These are phyloP conservation scores for Micoletzkya japonica DNA, from an alignment of 2,888 invertebrate genomes.

Conservation along the genomic window DNA sequence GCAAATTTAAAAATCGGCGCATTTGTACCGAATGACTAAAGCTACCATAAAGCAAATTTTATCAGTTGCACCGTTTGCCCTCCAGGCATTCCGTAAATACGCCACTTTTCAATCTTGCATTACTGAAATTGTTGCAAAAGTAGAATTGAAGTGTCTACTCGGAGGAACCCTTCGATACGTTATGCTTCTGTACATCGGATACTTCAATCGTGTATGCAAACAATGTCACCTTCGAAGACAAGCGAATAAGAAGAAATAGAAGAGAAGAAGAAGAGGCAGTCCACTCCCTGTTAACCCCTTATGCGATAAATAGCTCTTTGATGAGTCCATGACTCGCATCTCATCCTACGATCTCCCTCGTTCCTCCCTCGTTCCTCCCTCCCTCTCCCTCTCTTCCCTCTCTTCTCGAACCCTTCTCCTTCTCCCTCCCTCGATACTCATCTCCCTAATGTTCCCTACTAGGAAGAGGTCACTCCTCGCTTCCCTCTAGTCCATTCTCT, in stretches of 20 bases:
- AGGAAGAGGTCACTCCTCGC: no score
- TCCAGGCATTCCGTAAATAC: no score
- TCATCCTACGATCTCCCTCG: background rate
- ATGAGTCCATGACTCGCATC: constrained; percentile 2
- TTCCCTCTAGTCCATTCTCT: background rate
- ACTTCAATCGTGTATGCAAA: constrained; percentile 57
- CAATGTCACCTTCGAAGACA: constrained; percentile 39
- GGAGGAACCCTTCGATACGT: constrained; percentile 56
- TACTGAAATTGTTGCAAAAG: no score
- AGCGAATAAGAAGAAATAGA: no score
- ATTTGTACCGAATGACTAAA: no score
- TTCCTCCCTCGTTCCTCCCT: background rate
- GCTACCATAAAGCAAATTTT: background rate
- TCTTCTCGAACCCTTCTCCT: background rate
- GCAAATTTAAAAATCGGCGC: no score
- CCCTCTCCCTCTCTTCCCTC: background rate
- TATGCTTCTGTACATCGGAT: constrained; percentile 56
- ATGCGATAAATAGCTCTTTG: no score
- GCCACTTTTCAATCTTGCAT: no score
- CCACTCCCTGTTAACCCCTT: no score
- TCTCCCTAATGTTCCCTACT: constrained; percentile 3
- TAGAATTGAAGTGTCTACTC: constrained; percentile 38
- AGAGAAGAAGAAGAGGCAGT: background rate
- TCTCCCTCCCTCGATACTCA: background rate
- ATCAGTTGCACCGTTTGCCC: no score